Base-by-base conservation (phyloP, 2,888 invertebrate species). In the Trilocha varians region DNA sequence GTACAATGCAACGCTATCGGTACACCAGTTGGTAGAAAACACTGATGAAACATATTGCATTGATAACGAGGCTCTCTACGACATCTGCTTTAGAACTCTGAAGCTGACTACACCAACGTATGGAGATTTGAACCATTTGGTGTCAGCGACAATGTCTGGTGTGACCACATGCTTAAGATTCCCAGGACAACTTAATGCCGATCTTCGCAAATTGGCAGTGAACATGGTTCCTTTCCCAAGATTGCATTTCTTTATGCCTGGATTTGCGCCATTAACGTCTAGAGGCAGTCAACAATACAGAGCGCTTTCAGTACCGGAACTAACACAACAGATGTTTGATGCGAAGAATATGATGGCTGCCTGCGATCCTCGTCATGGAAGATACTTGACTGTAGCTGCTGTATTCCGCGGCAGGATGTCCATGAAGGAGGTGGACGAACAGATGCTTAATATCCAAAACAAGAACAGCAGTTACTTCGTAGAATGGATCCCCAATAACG, bases 281-380 rank as follows among this genome's bases (percentile, higher is more conserved):
- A 89, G 95, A 39, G 95, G 94, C 15, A 93, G 91, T 47, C 95
- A 96, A 68, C 94, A 94, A 59, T 97, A 96, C 78, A 87, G 95
- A 47, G 92, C 96, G 17, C 77, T 95, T 8, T 92, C 94, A 0
- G 96, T 97, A 0, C 95, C 96, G 0, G 96, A 97, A 76, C 87
- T 97, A 40, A 96, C 96, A 0, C 90, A 93, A 56, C 94, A 94
- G 70, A 94, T 94, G 94, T 97, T 96, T 68, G 96, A 96, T 67
- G 93, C 96, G 11, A 96, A 95, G 79, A 97, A 96, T 78, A 96
- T 96, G 96, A 97, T 96, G 96, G 95, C 95, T 11, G 96, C 96
- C 13, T 96, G 96, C 66, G 96, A 96, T 70, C 96, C 96, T 0
- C 88, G 96, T 8, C 95, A 95, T 66, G 96, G 96, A 18, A 89